These are phyloP conservation scores for Pogonocichla stellata DNA, from an alignment of 2,113 vertebrate genomes.

Conservation along the genomic window DNA sequence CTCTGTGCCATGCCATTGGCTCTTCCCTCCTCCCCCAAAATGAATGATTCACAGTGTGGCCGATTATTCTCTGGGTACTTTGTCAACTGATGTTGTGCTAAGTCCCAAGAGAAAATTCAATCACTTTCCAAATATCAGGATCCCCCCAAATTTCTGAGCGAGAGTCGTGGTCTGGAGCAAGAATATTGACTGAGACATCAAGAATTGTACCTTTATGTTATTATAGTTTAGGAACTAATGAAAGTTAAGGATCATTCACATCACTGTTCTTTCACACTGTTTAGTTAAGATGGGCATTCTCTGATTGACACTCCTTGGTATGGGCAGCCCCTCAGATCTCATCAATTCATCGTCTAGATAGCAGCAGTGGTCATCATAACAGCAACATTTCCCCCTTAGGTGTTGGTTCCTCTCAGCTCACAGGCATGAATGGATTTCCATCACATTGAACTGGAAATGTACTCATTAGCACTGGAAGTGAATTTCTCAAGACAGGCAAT, in stretches of 20 bases:
- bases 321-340: neutral
- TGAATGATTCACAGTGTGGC: conserved; percentile 66
- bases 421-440: neutral
- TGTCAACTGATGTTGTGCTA: neutral
- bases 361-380: neutral
- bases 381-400: neutral
- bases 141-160: fast-evolving
- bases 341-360: neutral
- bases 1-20: conserved; percentile 37
- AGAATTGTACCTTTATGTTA: neutral
- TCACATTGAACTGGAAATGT: neutral
- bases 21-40: conserved; percentile 23
- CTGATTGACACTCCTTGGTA: neutral
- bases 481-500: neutral
- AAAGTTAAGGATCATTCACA: neutral
- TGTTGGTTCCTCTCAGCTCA: neutral
- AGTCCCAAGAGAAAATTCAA: neutral
- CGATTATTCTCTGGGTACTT: neutral
- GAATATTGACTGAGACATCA: neutral
- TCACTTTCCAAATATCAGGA: neutral
- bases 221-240: neutral
- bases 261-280: neutral
- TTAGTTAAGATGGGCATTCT: neutral
- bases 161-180: neutral
- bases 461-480: neutral